Percentiles rank a stretch among this genome's conserved stretches.
phyloP scores from a whole-genome alignment of 2,888 invertebrate species.

The Lasius fuliginosus region DNA sequence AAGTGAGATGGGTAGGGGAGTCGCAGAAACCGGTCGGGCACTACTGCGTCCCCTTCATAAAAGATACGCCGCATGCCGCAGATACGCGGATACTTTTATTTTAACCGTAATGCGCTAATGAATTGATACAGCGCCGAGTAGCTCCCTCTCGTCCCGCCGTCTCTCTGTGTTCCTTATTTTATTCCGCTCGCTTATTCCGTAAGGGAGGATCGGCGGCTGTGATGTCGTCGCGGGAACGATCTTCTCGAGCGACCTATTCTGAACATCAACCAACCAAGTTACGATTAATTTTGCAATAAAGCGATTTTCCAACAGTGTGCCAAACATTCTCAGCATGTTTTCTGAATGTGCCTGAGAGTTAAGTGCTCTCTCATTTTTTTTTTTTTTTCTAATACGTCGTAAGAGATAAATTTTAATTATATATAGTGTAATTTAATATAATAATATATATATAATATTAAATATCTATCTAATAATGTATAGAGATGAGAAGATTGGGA shows the following conservation, averaged over 20 bases:
- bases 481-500: background rate
- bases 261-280: constrained; percentile 9
- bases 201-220: constrained; percentile 29
- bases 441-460: background rate
- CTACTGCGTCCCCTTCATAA: constrained; percentile 73
- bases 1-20: constrained; percentile 35
- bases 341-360: background rate
- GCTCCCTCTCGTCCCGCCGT: constrained; percentile 58
- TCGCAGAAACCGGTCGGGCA: constrained; percentile 66
- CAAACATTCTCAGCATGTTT: background rate
- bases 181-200: constrained; percentile 48
- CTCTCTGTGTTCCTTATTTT: constrained; percentile 14
- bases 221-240: constrained; percentile 34
- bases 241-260: constrained; percentile 16
- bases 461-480: too few relatives aligned
- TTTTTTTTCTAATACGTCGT: background rate
- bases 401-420: constrained; percentile 18
- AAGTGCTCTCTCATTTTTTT: background rate
- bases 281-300: constrained; percentile 32
- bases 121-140: constrained; percentile 81
- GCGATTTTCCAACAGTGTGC: background rate
- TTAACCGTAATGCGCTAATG: constrained; percentile 83
- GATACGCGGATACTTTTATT: constrained; percentile 83
- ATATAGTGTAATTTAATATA: background rate
- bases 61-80: constrained; percentile 81